These are phyloP conservation scores for Cyrtorhinus lividipennis DNA, from an alignment of 1,140 invertebrate genomes.

Conservation along the genomic window DNA sequence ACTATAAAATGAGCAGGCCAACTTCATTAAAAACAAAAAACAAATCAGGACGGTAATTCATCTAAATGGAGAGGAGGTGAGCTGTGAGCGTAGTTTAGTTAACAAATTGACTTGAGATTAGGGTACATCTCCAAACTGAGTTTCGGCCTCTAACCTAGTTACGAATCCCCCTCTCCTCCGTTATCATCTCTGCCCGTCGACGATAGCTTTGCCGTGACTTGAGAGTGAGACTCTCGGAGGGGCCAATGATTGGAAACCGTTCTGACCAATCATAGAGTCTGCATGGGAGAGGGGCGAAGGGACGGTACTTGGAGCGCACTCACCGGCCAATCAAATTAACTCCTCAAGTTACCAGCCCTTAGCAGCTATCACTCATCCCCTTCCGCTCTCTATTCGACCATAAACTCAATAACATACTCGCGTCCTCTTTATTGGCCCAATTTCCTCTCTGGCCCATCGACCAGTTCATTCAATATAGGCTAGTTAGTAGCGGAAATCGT, in stretches of 20 bases:
- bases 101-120: not conserved
- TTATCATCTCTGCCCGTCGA: too few relatives aligned
- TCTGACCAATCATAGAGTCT: not conserved
- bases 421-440: too few relatives aligned
- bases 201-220: too few relatives aligned
- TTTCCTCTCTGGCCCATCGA: too few relatives aligned
- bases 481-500: too few relatives aligned
- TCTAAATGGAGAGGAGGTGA: too few relatives aligned
- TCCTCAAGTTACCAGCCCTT: not conserved
- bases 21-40: too few relatives aligned
- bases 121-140: not conserved
- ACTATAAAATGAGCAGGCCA: too few relatives aligned
- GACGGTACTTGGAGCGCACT: not conserved
- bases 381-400: not conserved
- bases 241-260: constrained; percentile 4
- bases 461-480: too few relatives aligned
- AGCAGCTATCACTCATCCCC: not conserved
- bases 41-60: too few relatives aligned
- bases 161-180: not conserved
- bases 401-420: not conserved
- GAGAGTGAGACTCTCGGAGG: not conserved
- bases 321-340: not conserved
- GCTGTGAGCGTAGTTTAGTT: not conserved
- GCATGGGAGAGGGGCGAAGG: not conserved
- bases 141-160: not conserved